phyloP scores from a whole-genome alignment of 2,113 vertebrate species.

The Irena cyanogastra region DNA sequence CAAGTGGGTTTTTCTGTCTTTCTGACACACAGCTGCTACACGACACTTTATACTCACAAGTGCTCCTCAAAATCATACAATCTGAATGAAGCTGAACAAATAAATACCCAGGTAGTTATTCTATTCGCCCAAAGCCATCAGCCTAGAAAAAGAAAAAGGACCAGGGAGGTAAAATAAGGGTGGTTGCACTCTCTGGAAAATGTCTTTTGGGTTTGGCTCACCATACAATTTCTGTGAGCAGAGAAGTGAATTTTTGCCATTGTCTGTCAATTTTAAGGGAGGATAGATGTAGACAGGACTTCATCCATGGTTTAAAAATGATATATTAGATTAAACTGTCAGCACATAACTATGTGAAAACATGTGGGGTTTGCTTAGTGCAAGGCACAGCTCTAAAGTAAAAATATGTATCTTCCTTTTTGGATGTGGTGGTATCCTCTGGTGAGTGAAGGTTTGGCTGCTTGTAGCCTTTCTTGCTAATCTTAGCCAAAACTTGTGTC shows the following conservation, averaged over 20 bases:
- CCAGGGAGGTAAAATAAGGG: neutral
- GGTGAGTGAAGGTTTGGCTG: neutral
- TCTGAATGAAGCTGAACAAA: neutral
- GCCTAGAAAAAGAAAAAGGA: neutral
- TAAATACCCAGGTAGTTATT: neutral
- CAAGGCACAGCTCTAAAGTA: neutral
- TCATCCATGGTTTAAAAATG: neutral
- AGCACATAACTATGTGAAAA: neutral
- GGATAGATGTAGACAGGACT: neutral
- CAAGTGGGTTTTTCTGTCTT: neutral
- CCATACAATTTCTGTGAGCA: neutral
- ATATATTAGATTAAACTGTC: neutral
- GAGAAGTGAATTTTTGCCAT: neutral
- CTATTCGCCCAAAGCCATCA: neutral
- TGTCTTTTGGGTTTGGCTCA: neutral
- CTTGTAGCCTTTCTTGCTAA: neutral
- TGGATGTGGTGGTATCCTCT: neutral
- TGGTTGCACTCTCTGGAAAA: neutral
- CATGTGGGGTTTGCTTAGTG: neutral
- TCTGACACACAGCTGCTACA: neutral
- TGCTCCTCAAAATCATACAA: neutral
- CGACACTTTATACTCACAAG: neutral
- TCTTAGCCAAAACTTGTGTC: neutral
- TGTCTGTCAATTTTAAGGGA: neutral
- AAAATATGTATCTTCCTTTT: neutral